Evolutionary conservation across 2,113 vertebrate genomes (phyloP), one percentile per base, ranked within the genome.

Genomic region (Prionailurus viverrinus): DNA sequence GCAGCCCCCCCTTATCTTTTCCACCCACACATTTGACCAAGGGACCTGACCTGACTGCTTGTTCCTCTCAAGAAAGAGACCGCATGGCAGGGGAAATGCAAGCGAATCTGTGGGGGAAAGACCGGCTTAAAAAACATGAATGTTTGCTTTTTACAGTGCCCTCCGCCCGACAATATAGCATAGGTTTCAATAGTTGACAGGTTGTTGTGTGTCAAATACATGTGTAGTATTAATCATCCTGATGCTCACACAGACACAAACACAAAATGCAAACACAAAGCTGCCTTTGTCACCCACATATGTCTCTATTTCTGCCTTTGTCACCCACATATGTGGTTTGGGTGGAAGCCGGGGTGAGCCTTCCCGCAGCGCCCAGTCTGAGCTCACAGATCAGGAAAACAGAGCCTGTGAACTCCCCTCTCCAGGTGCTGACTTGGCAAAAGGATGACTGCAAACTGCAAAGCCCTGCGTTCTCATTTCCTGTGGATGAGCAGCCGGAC

Each of bases 11-110:
- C 7, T 39, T 31, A 4, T 83, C 2, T 63, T 94, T 53, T 48
- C 65, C 63, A 83, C 68, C 80, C 71, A 85, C 85, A 87, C 27
- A 7, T 65, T 74, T 95, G 89, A 85, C 82, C 48, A 45, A 69
- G 13, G 25, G 51, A 82, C 66, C n/a, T 69, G 14, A 7, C 11
- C 58, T 76, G 51, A 90, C 29, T 87, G 69, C 41, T 65, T 15
- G 58, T 95, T 97, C 55, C 48, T 18, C 58, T 33, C 51, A 81
- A 91, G 84, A 69, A 81, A 74, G 5, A 79, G 68, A 93, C 12
- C 31, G 7, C 16, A 36, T 0, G 19, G 29, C 66, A 68, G 58
- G 23, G 25, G 53, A 97, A 84, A 55, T 27, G 13, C 13, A 53
- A 39, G 11, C 27, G 33, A 90, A 71, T 27, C 45, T 45, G 18